These are phyloP conservation scores for Procambarus virginalis DNA, from an alignment of 1,140 invertebrate species.

Conservation along the genomic window DNA sequence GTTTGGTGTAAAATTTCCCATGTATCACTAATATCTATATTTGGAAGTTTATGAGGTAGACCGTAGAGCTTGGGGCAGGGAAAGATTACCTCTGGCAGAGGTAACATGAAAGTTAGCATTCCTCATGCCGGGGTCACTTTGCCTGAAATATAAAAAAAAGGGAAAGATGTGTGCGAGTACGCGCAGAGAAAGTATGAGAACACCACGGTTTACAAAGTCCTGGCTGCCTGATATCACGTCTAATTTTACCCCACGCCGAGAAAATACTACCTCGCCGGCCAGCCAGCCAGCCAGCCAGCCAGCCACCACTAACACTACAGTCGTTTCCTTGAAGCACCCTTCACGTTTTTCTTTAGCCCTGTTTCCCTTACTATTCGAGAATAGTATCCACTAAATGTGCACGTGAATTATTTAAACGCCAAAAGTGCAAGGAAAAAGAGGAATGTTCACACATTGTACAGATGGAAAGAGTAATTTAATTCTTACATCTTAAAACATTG, in stretches of 20 bases:
- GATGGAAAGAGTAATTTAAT: neutral
- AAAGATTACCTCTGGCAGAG: too few relatives aligned
- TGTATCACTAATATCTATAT: neutral
- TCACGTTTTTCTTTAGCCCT: too few relatives aligned
- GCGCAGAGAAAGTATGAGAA: neutral
- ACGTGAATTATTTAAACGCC: too few relatives aligned
- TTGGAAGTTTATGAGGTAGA: neutral
- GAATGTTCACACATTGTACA: too few relatives aligned
- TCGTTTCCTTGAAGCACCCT: neutral
- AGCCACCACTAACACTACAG: neutral
- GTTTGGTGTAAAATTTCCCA: neutral
- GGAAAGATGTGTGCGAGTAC: neutral
- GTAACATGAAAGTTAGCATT: too few relatives aligned
- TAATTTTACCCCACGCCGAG: slow-evolving; percentile 52
- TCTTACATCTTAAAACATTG: neutral
- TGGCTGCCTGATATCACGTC: slow-evolving; percentile 51
- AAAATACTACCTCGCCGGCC: slow-evolving; percentile 16
- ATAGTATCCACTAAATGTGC: too few relatives aligned
- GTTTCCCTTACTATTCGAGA: too few relatives aligned
- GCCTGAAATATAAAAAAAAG: neutral
- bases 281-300: neutral
- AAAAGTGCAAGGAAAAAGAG: too few relatives aligned
- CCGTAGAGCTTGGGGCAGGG: too few relatives aligned
- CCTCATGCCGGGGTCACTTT: too few relatives aligned
- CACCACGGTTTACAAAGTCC: slow-evolving; percentile 17